Evolutionary conservation across 2,888 invertebrate genomes (phyloP).

Genomic region (Galerucella calmariensis): DNA sequence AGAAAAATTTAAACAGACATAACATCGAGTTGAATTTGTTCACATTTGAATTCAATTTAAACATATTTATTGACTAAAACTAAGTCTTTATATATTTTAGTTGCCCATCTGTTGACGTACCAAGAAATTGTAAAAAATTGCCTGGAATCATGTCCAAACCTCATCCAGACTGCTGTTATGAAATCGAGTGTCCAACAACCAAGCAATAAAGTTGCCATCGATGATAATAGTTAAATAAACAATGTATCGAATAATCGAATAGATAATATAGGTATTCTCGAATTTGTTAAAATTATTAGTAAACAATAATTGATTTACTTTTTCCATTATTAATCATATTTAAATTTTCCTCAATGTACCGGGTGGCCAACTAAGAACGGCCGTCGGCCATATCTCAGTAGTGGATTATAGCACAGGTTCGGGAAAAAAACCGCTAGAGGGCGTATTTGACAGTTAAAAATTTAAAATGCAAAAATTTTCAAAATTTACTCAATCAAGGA

Average conservation of each 20-base stretch:
- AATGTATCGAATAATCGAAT: background rate
- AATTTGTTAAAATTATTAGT: too few relatives aligned
- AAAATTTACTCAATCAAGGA: too few relatives aligned
- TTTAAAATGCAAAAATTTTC: too few relatives aligned
- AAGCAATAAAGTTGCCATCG: background rate
- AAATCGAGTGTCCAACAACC: conserved; percentile 20
- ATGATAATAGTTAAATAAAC: background rate
- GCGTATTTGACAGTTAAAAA: too few relatives aligned
- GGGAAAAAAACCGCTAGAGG: too few relatives aligned
- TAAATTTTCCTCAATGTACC: background rate
- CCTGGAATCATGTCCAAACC: conserved; percentile 30
- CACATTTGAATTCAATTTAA: too few relatives aligned
- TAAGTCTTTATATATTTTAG: conserved; percentile 21
- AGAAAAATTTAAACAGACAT: background rate
- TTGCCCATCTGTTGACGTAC: background rate
- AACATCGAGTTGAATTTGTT: too few relatives aligned
- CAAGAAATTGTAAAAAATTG: conserved; percentile 16
- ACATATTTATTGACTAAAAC: background rate
- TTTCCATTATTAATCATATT: too few relatives aligned
- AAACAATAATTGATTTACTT: too few relatives aligned
- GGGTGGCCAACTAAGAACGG: too few relatives aligned
- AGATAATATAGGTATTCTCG: background rate
- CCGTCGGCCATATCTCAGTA: too few relatives aligned
- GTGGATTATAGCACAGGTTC: too few relatives aligned
- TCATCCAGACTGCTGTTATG: conserved; percentile 30